A percentile compares a stretch with the other conserved stretches of the same genome.
phyloP scores from a whole-genome alignment of 1,140 invertebrate species.

The Danaus melanippus region DNA sequence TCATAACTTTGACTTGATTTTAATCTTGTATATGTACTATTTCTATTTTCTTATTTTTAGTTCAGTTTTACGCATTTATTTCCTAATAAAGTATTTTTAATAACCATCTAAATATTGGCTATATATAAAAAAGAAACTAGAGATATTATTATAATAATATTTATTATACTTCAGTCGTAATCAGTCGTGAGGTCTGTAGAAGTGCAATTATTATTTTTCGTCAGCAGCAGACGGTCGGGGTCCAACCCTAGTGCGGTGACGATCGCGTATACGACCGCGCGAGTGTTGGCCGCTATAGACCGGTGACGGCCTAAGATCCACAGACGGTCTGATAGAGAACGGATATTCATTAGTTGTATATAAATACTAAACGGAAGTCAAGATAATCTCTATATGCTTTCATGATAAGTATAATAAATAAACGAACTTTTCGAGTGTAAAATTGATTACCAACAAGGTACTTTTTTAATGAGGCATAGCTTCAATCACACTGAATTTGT shows the following conservation, averaged over 20 bases:
- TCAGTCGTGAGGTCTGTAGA: constrained; percentile 43
- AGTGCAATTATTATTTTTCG: constrained; percentile 77
- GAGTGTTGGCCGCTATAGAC: constrained; percentile 72
- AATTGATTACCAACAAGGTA: too few species aligned
- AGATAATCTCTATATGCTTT: too few species aligned
- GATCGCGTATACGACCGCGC: constrained; percentile 74
- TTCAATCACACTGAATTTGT: too few species aligned
- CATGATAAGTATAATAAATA: too few species aligned
- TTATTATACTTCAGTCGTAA: constrained; percentile 73
- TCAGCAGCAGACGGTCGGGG: constrained; percentile 76
- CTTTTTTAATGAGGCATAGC: too few species aligned
- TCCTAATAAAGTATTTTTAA: constrained; percentile 25
- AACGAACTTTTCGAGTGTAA: too few species aligned
- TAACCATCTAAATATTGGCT: constrained; percentile 15
- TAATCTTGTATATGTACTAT: too few species aligned
- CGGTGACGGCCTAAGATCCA: constrained; percentile 76
- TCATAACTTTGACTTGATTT: too few species aligned
- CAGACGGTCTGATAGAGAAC: constrained; percentile 72
- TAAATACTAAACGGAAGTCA: too few species aligned
- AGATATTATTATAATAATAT: constrained; percentile 11
- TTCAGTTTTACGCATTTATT: too few species aligned
- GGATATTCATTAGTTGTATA: background rate
- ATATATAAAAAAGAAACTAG: background rate
- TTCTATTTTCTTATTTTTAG: too few species aligned
- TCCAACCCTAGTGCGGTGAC: constrained; percentile 73